phyloP scores from a whole-genome alignment of 2,113 vertebrate species.

The Labeo catla region DNA sequence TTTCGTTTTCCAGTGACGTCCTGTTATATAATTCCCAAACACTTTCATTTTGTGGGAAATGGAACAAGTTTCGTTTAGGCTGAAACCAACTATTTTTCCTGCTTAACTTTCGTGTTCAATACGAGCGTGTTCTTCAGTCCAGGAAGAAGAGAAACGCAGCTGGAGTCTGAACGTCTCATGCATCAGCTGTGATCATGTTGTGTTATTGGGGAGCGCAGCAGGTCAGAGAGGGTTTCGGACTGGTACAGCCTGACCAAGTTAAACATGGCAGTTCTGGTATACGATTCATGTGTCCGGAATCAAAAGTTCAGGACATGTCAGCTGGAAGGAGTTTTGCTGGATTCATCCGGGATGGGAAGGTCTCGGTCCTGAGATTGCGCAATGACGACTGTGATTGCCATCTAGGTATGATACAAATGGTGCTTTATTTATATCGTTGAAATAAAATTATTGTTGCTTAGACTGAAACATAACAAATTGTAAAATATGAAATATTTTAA shows the following conservation, averaged over 20 bases:
- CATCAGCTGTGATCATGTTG: slow-evolving; percentile 30
- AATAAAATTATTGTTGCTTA: background rate
- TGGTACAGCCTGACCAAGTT: slow-evolving; percentile 13
- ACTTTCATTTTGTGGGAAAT: slow-evolving; percentile 6
- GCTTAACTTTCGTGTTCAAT: background rate
- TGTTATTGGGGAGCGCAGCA: slow-evolving; percentile 50
- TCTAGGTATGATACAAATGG: slow-evolving; percentile 21
- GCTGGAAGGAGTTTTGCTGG: slow-evolving; percentile 23
- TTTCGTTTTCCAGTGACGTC: no score
- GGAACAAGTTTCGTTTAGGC: background rate
- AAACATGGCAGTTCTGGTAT: background rate
- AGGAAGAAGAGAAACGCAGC: background rate
- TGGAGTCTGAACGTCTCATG: background rate
- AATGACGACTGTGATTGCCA: background rate
- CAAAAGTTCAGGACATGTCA: slow-evolving; percentile 35
- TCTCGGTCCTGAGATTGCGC: slow-evolving; percentile 23
- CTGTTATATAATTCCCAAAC: background rate
- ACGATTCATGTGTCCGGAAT: background rate
- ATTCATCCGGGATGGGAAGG: slow-evolving; percentile 45
- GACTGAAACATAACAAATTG: no score
- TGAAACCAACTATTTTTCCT: background rate
- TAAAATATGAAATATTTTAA: no score
- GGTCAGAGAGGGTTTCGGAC: slow-evolving; percentile 27
- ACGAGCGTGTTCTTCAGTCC: background rate
- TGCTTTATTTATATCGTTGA: background rate